These are phyloP conservation scores for Momotus momota DNA, from an alignment of 2,797 vertebrate genomes.

Conservation along the genomic window DNA sequence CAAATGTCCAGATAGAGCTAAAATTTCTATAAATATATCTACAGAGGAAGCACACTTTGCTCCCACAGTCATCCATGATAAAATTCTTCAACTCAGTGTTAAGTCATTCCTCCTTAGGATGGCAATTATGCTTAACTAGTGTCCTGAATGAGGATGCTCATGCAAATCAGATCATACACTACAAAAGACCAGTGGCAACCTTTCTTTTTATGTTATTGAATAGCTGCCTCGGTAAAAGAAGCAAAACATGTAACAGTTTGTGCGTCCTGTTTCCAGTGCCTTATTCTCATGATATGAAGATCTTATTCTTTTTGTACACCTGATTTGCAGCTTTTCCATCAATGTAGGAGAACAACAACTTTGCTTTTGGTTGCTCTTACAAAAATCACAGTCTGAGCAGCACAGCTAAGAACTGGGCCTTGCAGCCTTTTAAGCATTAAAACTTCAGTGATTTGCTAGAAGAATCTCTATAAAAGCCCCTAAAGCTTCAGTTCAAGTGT, in stretches of 20 bases:
- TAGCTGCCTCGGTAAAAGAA: background rate
- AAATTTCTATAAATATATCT: background rate
- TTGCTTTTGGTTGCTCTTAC: accelerated
- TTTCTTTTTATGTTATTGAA: background rate
- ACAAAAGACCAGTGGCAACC: background rate
- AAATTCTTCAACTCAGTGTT: background rate
- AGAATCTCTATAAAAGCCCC: background rate
- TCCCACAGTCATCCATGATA: background rate
- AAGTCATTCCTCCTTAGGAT: background rate
- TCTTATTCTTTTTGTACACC: background rate
- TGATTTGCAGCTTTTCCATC: background rate
- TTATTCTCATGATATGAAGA: background rate
- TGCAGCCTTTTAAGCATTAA: background rate
- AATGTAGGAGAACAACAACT: background rate
- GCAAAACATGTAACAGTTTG: background rate
- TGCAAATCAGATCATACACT: background rate
- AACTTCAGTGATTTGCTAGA: background rate
- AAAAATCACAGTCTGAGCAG: background rate
- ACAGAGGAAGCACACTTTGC: background rate
- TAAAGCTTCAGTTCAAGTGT: background rate
- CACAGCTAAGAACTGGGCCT: background rate
- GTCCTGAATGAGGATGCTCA: background rate
- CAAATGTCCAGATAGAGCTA: background rate
- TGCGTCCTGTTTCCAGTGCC: background rate
- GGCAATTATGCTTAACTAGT: background rate